These are phyloP conservation scores for Iphiclides podalirius DNA, from an alignment of 2,888 invertebrate species.

Conservation along the genomic window DNA sequence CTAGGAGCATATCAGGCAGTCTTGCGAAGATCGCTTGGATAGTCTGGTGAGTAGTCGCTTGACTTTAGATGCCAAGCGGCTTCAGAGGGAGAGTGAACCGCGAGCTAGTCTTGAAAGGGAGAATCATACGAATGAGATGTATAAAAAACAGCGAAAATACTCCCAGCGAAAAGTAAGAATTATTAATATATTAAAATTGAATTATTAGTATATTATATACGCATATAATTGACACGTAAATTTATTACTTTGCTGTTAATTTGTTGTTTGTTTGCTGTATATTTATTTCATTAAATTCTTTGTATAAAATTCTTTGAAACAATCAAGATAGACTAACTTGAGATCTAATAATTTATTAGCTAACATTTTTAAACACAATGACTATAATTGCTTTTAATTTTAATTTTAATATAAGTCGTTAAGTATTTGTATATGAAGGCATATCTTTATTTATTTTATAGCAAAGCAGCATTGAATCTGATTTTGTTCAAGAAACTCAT, in stretches of 20 bases:
- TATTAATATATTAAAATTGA: constrained; percentile 8
- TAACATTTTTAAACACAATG: too few relatives aligned
- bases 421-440: too few relatives aligned
- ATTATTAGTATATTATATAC: constrained; percentile 7
- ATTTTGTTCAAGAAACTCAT: constrained; percentile 63
- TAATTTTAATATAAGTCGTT: too few relatives aligned
- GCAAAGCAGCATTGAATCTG: constrained; percentile 69
- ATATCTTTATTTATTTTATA: too few relatives aligned
- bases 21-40: constrained; percentile 89
- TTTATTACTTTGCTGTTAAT: too few relatives aligned
- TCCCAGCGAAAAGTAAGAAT: constrained; percentile 56
- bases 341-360: too few relatives aligned
- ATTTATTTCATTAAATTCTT: too few relatives aligned
- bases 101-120: constrained; percentile 67
- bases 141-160: constrained; percentile 59
- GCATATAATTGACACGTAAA: too few relatives aligned
- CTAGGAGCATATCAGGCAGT: constrained; percentile 83
- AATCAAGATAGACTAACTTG: too few relatives aligned
- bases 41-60: constrained; percentile 49
- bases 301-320: too few relatives aligned
- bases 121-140: constrained; percentile 72
- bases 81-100: constrained; percentile 59
- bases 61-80: constrained; percentile 57
- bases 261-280: too few relatives aligned
- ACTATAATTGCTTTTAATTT: too few relatives aligned